Evolutionary conservation across 2,113 vertebrate species (phyloP).

Genomic region (Daboia siamensis): DNA sequence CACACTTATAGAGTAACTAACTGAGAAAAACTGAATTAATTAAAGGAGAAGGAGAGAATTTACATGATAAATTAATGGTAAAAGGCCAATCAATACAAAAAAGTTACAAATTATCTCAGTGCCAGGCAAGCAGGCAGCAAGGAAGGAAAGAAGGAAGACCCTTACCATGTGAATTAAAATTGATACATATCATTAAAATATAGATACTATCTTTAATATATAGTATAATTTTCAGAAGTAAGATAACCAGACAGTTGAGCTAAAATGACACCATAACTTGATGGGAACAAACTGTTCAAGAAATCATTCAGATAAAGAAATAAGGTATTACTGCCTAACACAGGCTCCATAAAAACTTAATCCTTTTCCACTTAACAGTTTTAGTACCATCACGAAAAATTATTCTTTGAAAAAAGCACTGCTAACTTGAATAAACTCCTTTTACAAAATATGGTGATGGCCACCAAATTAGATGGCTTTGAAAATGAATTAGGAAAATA

Average conservation of each 20-base stretch:
- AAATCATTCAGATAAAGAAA: background rate
- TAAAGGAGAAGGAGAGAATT: background rate
- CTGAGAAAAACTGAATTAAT: background rate
- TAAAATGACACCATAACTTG: background rate
- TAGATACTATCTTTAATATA: background rate
- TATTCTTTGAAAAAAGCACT: background rate
- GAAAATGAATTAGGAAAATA: background rate
- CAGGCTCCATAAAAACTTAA: background rate
- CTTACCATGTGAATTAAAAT: background rate
- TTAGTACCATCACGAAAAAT: background rate
- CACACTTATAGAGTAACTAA: background rate
- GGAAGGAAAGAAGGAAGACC: background rate
- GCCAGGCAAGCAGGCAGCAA: background rate
- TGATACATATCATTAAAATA: background rate
- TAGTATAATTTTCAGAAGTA: background rate
- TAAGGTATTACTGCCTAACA: background rate
- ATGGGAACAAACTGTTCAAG: background rate
- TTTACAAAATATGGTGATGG: background rate
- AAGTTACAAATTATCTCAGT: background rate
- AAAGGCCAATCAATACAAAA: background rate
- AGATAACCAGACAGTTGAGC: background rate
- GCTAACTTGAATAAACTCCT: background rate
- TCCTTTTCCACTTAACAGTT: background rate
- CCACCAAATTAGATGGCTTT: background rate
- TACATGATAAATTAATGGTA: background rate